These are phyloP conservation scores for Steinernema scapterisci DNA, from an alignment of 2,888 invertebrate genomes.

Conservation along the genomic window DNA sequence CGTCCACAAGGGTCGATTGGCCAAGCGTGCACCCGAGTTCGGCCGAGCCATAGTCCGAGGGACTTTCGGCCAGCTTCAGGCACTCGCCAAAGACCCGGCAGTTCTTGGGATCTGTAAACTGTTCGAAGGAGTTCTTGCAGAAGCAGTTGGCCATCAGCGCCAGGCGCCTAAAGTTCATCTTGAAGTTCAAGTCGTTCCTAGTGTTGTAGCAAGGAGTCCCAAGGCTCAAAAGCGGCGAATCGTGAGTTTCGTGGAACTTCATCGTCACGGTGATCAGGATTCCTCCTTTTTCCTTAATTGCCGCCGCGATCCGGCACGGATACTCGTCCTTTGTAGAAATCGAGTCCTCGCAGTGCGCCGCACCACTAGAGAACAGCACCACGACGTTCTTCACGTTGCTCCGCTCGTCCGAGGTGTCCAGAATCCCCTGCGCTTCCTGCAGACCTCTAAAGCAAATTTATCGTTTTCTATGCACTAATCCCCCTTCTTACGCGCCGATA, in stretches of 20 bases:
- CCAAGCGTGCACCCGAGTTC: neutral
- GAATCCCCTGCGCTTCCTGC: conserved; percentile 6
- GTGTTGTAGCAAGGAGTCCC: conserved; percentile 14
- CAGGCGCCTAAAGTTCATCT: neutral
- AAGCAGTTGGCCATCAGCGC: conserved; percentile 24
- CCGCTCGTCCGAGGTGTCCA: conserved; percentile 2
- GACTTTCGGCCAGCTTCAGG: conserved; percentile 27
- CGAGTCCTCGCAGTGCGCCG: neutral
- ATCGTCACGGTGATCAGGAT: conserved; percentile 11
- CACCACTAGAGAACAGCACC: conserved; percentile 9
- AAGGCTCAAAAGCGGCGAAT: neutral
- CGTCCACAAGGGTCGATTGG: neutral
- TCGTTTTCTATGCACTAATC: too few species aligned
- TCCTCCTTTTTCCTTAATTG: neutral
- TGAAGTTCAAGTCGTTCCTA: conserved; percentile 3
- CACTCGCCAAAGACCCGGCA: conserved; percentile 22
- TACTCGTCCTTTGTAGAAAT: neutral
- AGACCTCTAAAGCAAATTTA: neutral
- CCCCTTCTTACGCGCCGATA: neutral
- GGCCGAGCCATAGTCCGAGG: conserved; percentile 6
- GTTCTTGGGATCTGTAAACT: neutral
- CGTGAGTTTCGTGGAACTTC: conserved; percentile 20
- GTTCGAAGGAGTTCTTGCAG: neutral
- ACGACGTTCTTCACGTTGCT: conserved; percentile 12
- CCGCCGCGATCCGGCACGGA: conserved; percentile 4